These are phyloP conservation scores for Mustela nigripes DNA, from an alignment of 2,113 vertebrate species.

Conservation along the genomic window DNA sequence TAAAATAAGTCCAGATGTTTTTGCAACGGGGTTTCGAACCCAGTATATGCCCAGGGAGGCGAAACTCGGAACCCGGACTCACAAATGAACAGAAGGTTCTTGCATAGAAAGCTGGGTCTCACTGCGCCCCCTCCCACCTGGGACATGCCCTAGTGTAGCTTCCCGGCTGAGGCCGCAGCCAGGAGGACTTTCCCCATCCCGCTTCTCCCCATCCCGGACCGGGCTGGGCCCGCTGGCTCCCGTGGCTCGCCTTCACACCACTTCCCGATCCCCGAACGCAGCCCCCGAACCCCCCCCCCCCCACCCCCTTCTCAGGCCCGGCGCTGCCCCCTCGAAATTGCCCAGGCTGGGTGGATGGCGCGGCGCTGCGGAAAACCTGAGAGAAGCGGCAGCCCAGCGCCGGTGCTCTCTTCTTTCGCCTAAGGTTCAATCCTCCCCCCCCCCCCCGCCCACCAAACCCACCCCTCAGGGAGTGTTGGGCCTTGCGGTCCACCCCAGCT, in stretches of 20 bases:
- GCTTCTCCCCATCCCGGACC: background rate
- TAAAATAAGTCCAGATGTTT: background rate
- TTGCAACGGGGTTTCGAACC: background rate
- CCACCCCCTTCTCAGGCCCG: background rate
- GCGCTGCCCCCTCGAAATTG: background rate
- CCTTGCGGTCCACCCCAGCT: fast-evolving
- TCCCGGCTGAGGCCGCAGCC: background rate
- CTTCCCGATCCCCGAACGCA: background rate
- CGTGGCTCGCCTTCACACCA: fast-evolving
- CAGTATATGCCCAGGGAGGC: background rate
- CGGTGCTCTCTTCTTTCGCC: background rate
- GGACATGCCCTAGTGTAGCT: background rate
- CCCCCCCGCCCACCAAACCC: background rate
- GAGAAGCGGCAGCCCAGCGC: background rate
- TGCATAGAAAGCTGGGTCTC: background rate
- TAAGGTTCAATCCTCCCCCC: too few relatives aligned
- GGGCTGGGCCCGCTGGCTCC: background rate
- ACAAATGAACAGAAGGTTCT: background rate
- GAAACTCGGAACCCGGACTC: background rate
- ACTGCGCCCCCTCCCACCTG: background rate
- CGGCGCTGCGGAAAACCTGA: background rate
- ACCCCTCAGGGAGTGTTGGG: fast-evolving
- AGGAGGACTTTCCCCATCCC: fast-evolving
- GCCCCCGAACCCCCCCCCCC: too few relatives aligned
- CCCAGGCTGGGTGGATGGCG: fast-evolving